These are phyloP conservation scores for Porites australiensis DNA, from an alignment of 64 coral and sea anemone genomes.

Conservation along the genomic window DNA sequence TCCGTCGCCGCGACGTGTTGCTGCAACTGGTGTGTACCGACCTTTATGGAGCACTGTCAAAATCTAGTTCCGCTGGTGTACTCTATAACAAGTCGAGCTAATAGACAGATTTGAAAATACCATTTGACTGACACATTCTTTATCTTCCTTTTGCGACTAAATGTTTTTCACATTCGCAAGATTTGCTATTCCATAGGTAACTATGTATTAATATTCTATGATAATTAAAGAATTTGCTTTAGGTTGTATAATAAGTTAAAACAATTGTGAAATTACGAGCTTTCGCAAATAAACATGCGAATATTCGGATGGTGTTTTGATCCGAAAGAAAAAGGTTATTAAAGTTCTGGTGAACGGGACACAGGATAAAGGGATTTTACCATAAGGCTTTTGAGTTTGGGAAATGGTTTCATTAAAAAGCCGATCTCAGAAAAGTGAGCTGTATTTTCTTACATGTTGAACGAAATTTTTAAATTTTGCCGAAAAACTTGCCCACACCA, in stretches of 20 bases:
- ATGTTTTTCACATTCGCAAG: not conserved
- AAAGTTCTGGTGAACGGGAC: not conserved
- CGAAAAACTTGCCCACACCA: too few relatives aligned
- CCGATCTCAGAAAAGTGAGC: too few relatives aligned
- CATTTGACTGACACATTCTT: not conserved
- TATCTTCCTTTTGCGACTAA: not conserved
- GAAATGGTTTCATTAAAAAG: too few relatives aligned
- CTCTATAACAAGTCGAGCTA: too few relatives aligned
- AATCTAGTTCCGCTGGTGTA: too few relatives aligned
- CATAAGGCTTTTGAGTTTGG: too few relatives aligned
- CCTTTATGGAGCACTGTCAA: too few relatives aligned
- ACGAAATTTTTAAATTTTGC: too few relatives aligned
- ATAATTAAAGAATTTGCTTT: not conserved
- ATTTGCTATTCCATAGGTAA: not conserved
- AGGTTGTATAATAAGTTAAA: conserved; percentile 47
- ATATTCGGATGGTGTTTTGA: not conserved
- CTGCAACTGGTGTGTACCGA: too few relatives aligned
- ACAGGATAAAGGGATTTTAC: not conserved
- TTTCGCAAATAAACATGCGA: conserved; percentile 49
- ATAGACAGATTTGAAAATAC: too few relatives aligned
- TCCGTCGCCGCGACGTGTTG: too few relatives aligned
- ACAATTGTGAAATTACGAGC: conserved; percentile 16
- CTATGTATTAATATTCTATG: not conserved
- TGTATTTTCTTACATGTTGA: too few relatives aligned
- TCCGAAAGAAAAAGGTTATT: not conserved